These are phyloP conservation scores for Lithobates sylvaticus DNA, from an alignment of 2,797 vertebrate species.

Conservation along the genomic window DNA sequence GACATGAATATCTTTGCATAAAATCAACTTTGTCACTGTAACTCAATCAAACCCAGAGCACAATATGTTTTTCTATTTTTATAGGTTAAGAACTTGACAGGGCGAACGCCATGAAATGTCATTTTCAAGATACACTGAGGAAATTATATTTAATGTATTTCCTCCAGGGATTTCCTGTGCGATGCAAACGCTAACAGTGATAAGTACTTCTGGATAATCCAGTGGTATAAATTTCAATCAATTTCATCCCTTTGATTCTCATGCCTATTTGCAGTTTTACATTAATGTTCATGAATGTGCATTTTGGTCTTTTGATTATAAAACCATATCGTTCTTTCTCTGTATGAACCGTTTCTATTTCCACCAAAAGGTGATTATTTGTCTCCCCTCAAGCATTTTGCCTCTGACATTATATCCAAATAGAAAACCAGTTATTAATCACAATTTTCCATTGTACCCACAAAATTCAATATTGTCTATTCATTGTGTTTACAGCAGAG, in stretches of 20 bases:
- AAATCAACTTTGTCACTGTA: constrained; percentile 48
- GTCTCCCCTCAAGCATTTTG: constrained; percentile 65
- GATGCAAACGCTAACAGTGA: constrained; percentile 37
- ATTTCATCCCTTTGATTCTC: constrained; percentile 59
- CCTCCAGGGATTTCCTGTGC: constrained; percentile 24
- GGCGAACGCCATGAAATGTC: constrained; percentile 38
- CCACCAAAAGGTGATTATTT: constrained; percentile 62
- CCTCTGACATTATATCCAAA: constrained; percentile 66
- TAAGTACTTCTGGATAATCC: constrained; percentile 49
- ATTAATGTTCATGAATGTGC: constrained; percentile 47
- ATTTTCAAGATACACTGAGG: constrained; percentile 46
- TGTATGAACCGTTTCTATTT: constrained; percentile 57
- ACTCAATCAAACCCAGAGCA: constrained; percentile 29
- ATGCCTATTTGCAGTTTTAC: constrained; percentile 62
- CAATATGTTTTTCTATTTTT: constrained; percentile 38
- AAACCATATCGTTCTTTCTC: constrained; percentile 65
- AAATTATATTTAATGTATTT: constrained; percentile 55
- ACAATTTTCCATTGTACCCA: constrained; percentile 64
- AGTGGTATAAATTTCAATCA: constrained; percentile 49
- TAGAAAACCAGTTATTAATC: constrained; percentile 70
- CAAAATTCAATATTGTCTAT: constrained; percentile 64
- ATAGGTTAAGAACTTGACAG: constrained; percentile 48
- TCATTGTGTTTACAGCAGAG: constrained; percentile 35
- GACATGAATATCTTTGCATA: constrained; percentile 45
- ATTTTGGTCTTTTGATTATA: constrained; percentile 48